These are phyloP conservation scores for Marisa cornuarietis DNA, from an alignment of 1,140 invertebrate genomes.

Conservation along the genomic window DNA sequence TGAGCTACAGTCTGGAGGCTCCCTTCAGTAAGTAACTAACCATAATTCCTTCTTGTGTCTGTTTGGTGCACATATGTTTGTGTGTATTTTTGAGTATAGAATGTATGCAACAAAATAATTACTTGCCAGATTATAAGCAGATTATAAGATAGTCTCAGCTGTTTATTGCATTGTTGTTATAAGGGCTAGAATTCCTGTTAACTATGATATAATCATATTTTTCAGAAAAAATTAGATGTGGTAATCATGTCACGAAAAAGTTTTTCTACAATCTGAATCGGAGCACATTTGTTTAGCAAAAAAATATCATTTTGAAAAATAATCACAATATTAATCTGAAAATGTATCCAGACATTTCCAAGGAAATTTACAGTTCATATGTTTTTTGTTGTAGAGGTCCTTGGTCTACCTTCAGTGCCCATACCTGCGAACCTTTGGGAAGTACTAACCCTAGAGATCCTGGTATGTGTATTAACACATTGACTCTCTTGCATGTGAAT, in stretches of 20 bases:
- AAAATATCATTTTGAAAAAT: not conserved
- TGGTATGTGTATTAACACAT: conserved; percentile 22
- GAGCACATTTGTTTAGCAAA: not conserved
- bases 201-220: not conserved
- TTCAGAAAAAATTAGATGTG: too few species aligned
- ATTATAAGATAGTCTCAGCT: too few species aligned
- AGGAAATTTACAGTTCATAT: not conserved
- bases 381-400: conserved; percentile 43
- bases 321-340: not conserved
- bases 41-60: not conserved
- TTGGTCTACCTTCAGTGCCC: conserved; percentile 43
- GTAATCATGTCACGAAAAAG: not conserved
- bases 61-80: too few species aligned
- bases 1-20: conserved; percentile 44
- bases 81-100: too few species aligned
- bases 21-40: conserved; percentile 38
- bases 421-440: conserved; percentile 39
- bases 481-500: not conserved
- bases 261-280: not conserved
- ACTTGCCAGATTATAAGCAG: too few species aligned
- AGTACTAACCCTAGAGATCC: conserved; percentile 44
- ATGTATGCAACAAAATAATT: too few species aligned
- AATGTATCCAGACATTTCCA: not conserved
- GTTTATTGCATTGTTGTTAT: not conserved
- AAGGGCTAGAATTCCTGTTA: not conserved